Conservation (phyloP, 1,140 invertebrate genomes). For the Lasioglossum albipes region DNA sequence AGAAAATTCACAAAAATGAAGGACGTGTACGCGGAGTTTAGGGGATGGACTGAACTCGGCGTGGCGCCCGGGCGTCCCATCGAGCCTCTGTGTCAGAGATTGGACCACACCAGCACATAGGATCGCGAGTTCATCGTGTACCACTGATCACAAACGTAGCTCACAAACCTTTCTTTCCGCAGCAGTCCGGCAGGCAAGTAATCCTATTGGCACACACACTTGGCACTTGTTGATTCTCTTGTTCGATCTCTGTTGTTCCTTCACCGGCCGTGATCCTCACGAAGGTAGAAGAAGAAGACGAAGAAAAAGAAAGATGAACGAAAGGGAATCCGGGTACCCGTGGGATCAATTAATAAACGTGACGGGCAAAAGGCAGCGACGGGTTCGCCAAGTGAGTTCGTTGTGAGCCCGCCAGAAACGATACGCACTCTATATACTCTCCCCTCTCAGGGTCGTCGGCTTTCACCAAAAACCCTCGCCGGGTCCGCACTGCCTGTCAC, state of each 20-base stretch:
- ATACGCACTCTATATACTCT: constrained; percentile 78
- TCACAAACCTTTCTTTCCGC: constrained; percentile 69
- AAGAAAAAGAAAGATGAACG: constrained; percentile 15
- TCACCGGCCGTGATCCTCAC: constrained; percentile 28
- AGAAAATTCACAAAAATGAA: no score
- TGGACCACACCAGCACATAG: constrained; percentile 16
- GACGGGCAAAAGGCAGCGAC: constrained; percentile 55
- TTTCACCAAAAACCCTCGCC: constrained; percentile 73
- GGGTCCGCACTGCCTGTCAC: constrained; percentile 24
- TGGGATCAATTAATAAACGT: constrained; percentile 31
- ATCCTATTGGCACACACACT: constrained; percentile 77
- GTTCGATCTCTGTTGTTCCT: background rate
- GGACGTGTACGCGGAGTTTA: no score
- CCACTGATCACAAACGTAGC: constrained; percentile 60
- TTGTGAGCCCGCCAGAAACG: constrained; percentile 75
- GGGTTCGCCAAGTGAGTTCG: constrained; percentile 71
- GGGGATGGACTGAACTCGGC: no score
- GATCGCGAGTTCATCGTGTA: background rate
- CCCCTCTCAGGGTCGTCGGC: constrained; percentile 71
- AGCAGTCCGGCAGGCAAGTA: constrained; percentile 47
- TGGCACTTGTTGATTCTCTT: constrained; percentile 69
- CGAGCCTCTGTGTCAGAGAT: no score
- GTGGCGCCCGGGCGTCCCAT: no score
- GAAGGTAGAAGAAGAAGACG: background rate
- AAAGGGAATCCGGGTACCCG: constrained; percentile 28